Conservation (phyloP, 2,797 vertebrate species). For the Lutjanus campechanus region DNA sequence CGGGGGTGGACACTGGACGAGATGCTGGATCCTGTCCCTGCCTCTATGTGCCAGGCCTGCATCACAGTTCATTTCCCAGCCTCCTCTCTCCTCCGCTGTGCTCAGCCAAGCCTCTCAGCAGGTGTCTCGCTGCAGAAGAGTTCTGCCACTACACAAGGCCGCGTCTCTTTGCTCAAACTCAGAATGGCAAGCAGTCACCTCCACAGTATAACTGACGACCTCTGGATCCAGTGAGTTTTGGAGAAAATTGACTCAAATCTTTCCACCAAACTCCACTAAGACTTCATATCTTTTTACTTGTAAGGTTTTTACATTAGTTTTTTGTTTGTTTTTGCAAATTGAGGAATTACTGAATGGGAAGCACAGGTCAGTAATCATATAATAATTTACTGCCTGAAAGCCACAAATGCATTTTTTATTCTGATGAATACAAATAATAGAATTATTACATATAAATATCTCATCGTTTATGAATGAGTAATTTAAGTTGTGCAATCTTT, state of each 20-base stretch:
- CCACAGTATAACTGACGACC: constrained; percentile 41
- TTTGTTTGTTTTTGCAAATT: constrained; percentile 10
- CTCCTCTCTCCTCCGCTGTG: constrained; percentile 65
- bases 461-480: not conserved
- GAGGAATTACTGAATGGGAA: not conserved
- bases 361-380: not conserved
- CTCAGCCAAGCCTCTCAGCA: constrained; percentile 82
- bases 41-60: constrained; percentile 71
- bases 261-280: not conserved
- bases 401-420: not conserved
- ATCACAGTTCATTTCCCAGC: constrained; percentile 79
- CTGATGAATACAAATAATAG: not conserved
- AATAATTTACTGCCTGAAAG: not conserved
- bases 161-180: constrained; percentile 54
- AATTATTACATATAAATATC: not conserved
- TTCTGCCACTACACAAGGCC: constrained; percentile 42
- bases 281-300: constrained; percentile 5
- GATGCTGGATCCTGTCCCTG: constrained; percentile 76
- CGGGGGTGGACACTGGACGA: constrained; percentile 49
- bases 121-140: constrained; percentile 74
- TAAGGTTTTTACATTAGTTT: not conserved
- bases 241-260: constrained; percentile 15
- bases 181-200: constrained; percentile 42
- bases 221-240: constrained; percentile 20
- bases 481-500: not conserved